These are phyloP conservation scores for Ethmia dodecea DNA, from an alignment of 2,888 invertebrate species.

Conservation along the genomic window DNA sequence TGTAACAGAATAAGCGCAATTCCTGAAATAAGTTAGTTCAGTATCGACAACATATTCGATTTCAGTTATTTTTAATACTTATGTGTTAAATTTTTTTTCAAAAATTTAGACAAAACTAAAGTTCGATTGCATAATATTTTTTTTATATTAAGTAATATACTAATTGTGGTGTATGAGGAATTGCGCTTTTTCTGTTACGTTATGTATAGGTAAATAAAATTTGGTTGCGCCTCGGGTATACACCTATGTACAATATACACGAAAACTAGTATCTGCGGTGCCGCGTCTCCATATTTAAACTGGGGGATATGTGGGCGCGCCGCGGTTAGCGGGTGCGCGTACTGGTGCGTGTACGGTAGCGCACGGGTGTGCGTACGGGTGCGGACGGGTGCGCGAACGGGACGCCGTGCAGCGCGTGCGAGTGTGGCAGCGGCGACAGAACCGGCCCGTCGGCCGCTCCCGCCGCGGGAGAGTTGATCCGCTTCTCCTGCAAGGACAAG, in stretches of 20 bases:
- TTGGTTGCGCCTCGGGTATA: conserved; percentile 31
- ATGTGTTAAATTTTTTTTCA: too few species aligned
- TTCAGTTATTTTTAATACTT: too few species aligned
- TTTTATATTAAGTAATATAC: too few species aligned
- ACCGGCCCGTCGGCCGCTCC: conserved; percentile 65
- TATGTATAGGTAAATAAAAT: too few species aligned
- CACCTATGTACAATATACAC: conserved; percentile 45
- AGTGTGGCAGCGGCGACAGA: conserved; percentile 66
- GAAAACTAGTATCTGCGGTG: conserved; percentile 37
- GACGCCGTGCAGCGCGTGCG: conserved; percentile 36
- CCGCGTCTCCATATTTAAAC: conserved; percentile 19
- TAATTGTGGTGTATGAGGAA: too few species aligned
- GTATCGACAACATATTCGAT: too few species aligned
- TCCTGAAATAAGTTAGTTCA: too few species aligned
- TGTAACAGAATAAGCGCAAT: too few species aligned
- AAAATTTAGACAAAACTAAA: too few species aligned
- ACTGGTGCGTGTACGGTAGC: conserved; percentile 51
- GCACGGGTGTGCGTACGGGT: conserved; percentile 70
- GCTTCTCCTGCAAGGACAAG: conserved; percentile 81
- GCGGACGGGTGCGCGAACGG: conserved; percentile 39
- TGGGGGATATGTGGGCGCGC: conserved; percentile 16
- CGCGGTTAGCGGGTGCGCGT: conserved; percentile 48
- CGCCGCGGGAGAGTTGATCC: conserved; percentile 93
- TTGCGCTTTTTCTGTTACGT: too few species aligned
- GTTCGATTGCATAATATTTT: too few species aligned